Conservation (phyloP, 2,888 invertebrate species). For the Cataglyphis livida region DNA sequence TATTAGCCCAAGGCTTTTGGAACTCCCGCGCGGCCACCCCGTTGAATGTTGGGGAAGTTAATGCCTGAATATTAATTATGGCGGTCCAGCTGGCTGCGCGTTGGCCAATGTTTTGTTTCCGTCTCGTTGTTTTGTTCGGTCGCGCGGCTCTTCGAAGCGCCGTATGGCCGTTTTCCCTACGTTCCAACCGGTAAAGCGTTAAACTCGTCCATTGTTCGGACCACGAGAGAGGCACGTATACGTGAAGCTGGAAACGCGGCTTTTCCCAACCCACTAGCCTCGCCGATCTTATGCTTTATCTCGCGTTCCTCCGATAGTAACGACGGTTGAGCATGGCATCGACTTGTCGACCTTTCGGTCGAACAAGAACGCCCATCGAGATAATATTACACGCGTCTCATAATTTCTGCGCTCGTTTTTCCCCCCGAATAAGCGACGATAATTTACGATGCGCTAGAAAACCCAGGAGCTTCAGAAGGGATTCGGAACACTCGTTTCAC, state of each 20-base stretch:
- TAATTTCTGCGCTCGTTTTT: constrained; percentile 29
- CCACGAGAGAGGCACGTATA: constrained; percentile 25
- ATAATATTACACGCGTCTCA: constrained; percentile 41
- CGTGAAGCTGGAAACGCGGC: constrained; percentile 47
- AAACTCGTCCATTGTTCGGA: constrained; percentile 61
- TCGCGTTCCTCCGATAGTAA: constrained; percentile 38
- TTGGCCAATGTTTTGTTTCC: constrained; percentile 73
- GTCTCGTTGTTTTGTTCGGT: constrained; percentile 70
- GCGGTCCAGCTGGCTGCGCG: constrained; percentile 66
- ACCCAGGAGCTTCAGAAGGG: neutral
- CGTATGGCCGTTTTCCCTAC: constrained; percentile 51
- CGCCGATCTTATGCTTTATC: constrained; percentile 42
- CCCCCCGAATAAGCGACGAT: constrained; percentile 9
- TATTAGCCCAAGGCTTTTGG: constrained; percentile 53
- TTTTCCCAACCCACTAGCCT: constrained; percentile 37
- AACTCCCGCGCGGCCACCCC: constrained; percentile 25
- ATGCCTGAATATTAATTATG: constrained; percentile 82
- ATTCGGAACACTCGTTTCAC: neutral
- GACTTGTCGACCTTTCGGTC: constrained; percentile 21
- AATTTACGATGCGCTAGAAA: constrained; percentile 37
- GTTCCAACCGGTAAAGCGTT: constrained; percentile 56
- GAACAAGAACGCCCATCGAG: constrained; percentile 42
- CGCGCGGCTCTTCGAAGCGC: constrained; percentile 31
- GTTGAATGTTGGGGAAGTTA: constrained; percentile 70
- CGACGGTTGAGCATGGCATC: constrained; percentile 38